Evolutionary conservation across 2,113 vertebrate genomes (phyloP).

Genomic region (Typhlomys cinereus): DNA sequence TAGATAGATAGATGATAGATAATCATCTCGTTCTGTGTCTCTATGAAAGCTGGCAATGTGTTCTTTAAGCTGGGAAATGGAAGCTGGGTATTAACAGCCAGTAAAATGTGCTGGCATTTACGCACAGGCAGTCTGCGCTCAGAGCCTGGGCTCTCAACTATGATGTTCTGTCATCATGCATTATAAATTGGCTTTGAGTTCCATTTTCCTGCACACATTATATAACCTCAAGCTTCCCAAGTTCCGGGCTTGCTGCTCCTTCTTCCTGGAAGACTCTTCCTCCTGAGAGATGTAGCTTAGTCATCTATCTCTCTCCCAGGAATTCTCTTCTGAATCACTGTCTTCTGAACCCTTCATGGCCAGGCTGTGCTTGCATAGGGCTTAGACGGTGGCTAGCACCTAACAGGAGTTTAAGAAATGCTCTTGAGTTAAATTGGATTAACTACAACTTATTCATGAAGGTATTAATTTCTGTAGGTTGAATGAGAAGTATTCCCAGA

Average conservation of each 20-base stretch:
- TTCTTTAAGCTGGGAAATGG: no score
- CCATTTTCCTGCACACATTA: background rate
- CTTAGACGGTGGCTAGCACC: background rate
- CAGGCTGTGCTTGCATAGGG: background rate
- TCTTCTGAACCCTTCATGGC: background rate
- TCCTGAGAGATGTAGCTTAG: background rate
- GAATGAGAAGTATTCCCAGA: no score
- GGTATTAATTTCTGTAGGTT: no score
- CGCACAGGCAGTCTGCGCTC: no score
- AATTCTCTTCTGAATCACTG: background rate
- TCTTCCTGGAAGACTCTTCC: background rate
- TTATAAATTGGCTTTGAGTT: background rate
- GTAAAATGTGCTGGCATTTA: no score
- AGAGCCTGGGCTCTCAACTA: no score
- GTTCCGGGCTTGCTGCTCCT: background rate
- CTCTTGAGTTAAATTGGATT: background rate
- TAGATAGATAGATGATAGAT: no score
- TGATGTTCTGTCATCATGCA: no score
- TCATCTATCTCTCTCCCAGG: background rate
- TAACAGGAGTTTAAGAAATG: background rate
- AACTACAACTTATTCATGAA: background rate
- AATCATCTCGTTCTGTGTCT: no score
- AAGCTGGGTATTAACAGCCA: no score
- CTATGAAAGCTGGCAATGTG: no score
- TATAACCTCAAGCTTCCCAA: background rate